Conservation (phyloP, 2,888 invertebrate genomes). For the Chydorus sphaericus region DNA sequence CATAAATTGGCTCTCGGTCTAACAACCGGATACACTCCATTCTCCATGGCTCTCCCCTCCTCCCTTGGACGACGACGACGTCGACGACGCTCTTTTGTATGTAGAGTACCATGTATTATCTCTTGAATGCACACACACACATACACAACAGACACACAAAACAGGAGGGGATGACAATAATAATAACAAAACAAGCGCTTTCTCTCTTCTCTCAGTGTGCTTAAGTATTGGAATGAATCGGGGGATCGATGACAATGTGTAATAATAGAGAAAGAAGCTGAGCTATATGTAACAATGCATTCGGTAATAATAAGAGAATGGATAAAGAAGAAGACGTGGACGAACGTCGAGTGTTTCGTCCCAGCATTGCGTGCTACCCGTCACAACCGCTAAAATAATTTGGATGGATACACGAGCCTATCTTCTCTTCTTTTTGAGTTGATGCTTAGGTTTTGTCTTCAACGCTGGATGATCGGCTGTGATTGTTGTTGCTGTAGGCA, state of each 20-base stretch:
- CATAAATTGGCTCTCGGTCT: slow-evolving; percentile 12
- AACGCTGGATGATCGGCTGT: slow-evolving; percentile 12
- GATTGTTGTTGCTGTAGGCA: slow-evolving; percentile 5
- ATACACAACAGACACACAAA: slow-evolving; percentile 1
- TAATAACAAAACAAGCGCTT: no score
- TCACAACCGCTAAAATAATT: no score
- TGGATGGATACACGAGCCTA: neutral
- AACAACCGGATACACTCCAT: slow-evolving; percentile 12
- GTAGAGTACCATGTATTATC: neutral
- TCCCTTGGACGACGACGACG: neutral
- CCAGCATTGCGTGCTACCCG: neutral
- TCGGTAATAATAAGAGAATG: neutral
- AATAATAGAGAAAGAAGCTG: neutral
- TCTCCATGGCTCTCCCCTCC: neutral
- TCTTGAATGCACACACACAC: no score
- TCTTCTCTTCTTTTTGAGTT: neutral
- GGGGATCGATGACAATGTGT: neutral
- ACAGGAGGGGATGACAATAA: no score
- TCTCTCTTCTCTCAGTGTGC: no score
- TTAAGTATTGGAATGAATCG: no score
- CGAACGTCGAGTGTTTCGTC: neutral
- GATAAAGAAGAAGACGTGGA: neutral
- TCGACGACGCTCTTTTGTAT: neutral
- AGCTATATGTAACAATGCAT: neutral
- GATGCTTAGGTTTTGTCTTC: slow-evolving; percentile 11